Base-by-base conservation (phyloP, 2,797 vertebrate species). In the Eulemur mongoz region DNA sequence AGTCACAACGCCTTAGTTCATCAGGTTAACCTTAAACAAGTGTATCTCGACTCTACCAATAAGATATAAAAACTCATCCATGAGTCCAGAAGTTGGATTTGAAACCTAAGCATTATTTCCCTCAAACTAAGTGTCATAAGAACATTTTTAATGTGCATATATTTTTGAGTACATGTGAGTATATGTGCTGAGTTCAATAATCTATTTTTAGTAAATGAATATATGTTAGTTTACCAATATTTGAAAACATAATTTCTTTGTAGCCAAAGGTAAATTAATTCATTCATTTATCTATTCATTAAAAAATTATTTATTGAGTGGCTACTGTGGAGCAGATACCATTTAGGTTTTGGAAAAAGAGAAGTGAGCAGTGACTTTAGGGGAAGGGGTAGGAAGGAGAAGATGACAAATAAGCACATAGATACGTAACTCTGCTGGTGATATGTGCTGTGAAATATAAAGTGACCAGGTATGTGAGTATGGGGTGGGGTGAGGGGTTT, bases 1-100 rank as follows among this genome's bases (percentile, higher is more conserved):
- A 84, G 93, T 97, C 93, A 97, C 94, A 97, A 97, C 96, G 72
- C 30, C 12, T 1, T 54, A 35, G 35, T 91, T 97, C 88, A 93
- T 25, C 69, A 96, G 38, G 85, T 45, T 94, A 80, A 93, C 20
- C 50, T 89, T 89, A 97, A 78, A 40, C 57, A 97, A 84, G 32
- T 69, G 18, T 6, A 79, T 95, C 57, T 93, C 94, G 35, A 80
- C 70, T 96, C 72, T 52, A 93, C 22, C 84, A 80, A 70, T n/a
- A 97, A 86, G 14, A 61, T 12, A 73, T 9, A 65, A 65, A 82
- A 92, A 94, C 25, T 94, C 30, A 69, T 69, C 50, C 59, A 11
- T 52, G 76, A 92, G 35, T 30, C 72, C 9, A 67, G 52, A 91
- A 57, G 40, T 82, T 95, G 63, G 48, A 27, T 63, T 63, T 94